Conservation (phyloP, 2,113 vertebrate genomes). For the Laticauda laticaudata region DNA sequence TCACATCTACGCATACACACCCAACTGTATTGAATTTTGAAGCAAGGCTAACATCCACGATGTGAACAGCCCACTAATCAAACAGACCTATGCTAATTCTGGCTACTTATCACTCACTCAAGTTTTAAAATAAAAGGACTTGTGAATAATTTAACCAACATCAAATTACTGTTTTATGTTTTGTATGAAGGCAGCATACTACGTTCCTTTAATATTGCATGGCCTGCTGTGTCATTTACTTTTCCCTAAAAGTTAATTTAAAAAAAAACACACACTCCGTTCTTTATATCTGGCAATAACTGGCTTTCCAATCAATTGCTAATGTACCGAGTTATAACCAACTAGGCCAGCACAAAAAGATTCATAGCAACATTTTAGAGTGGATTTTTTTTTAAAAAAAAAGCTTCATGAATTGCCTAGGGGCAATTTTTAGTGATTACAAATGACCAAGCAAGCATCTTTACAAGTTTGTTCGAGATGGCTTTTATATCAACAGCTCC, state of each 20-base stretch:
- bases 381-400: background rate
- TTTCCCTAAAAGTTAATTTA: conserved; percentile 43
- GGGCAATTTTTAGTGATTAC: background rate
- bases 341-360: conserved; percentile 1
- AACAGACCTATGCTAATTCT: conserved; percentile 42
- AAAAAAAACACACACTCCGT: conserved; percentile 27
- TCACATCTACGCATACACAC: background rate
- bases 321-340: conserved; percentile 28
- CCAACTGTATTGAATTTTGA: conserved; percentile 13
- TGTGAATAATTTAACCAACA: conserved; percentile 57
- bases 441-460: background rate
- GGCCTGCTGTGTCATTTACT: conserved; percentile 41
- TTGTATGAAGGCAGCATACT: conserved; percentile 36
- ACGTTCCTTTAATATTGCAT: conserved; percentile 51
- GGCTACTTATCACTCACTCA: conserved; percentile 50
- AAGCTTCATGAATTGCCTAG: background rate
- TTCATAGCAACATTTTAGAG: background rate
- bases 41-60: conserved; percentile 32
- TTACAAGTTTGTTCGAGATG: background rate
- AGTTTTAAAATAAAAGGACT: conserved; percentile 53
- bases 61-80: conserved; percentile 51
- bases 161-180: conserved; percentile 49
- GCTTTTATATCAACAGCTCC: background rate
- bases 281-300: conserved; percentile 43
- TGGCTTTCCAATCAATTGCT: conserved; percentile 34